Conservation (phyloP, 2,888 invertebrate genomes). For the Drosophila setosimentum region DNA sequence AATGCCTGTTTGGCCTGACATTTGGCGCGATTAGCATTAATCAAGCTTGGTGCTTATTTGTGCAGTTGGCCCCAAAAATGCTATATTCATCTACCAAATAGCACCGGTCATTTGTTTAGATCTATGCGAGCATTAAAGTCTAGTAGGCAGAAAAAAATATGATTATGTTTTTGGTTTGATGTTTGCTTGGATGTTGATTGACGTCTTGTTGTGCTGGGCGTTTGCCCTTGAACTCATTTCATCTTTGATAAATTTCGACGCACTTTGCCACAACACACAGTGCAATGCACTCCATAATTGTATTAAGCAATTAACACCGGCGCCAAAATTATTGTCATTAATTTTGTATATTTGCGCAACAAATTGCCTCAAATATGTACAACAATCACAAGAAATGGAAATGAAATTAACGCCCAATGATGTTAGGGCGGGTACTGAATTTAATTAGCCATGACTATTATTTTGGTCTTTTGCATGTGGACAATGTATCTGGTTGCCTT, state of each 20-base stretch:
- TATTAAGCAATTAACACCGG: slow-evolving; percentile 58
- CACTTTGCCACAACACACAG: slow-evolving; percentile 39
- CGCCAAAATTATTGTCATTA: slow-evolving; percentile 59
- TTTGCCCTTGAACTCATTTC: slow-evolving; percentile 70
- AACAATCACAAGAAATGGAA: slow-evolving; percentile 1
- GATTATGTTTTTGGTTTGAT: slow-evolving; percentile 46
- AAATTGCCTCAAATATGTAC: slow-evolving; percentile 27
- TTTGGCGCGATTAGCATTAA: slow-evolving; percentile 77
- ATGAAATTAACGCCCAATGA: slow-evolving; percentile 5
- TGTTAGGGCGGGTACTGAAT: slow-evolving; percentile 12
- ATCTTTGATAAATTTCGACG: slow-evolving; percentile 61
- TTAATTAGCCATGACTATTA: slow-evolving; percentile 55
- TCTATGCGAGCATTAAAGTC: slow-evolving; percentile 9
- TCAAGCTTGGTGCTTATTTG: slow-evolving; percentile 57
- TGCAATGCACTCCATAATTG: slow-evolving; percentile 51
- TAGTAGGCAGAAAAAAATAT: slow-evolving; percentile 33
- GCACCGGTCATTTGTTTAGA: slow-evolving; percentile 46
- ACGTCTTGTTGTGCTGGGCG: slow-evolving; percentile 57
- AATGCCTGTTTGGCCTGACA: slow-evolving; percentile 53
- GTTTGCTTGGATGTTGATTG: slow-evolving; percentile 43
- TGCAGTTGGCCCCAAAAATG: slow-evolving; percentile 46
- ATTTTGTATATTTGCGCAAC: slow-evolving; percentile 48
- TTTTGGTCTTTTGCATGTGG: slow-evolving; percentile 16
- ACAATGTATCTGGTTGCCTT: slow-evolving; percentile 1
- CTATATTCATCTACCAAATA: slow-evolving; percentile 59